These are phyloP conservation scores for Spinus pinus DNA, from an alignment of 2,797 vertebrate species.

Conservation along the genomic window DNA sequence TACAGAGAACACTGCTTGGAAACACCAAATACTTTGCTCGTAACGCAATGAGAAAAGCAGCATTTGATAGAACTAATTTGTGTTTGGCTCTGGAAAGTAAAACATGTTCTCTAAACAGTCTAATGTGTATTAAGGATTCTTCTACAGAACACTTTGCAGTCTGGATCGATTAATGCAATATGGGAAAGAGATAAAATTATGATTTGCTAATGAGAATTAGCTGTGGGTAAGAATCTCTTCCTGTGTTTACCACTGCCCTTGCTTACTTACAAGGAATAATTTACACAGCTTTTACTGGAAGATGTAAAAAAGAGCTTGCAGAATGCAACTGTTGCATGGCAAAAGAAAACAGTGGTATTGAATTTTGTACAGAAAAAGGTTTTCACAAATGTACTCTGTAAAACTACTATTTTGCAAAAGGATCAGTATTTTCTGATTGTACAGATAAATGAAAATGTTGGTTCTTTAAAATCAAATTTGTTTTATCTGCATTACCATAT, in stretches of 20 bases:
- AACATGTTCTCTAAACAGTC: not conserved
- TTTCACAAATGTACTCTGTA: not conserved
- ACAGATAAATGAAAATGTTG: not conserved
- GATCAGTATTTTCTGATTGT: not conserved
- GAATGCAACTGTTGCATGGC: not conserved
- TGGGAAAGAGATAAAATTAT: not conserved
- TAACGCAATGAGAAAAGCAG: fast-evolving
- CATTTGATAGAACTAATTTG: not conserved
- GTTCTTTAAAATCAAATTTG: not conserved
- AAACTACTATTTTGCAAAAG: not conserved
- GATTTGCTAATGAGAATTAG: not conserved
- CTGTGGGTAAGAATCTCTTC: not conserved
- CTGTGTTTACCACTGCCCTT: not conserved
- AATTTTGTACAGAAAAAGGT: not conserved
- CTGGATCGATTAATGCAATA: not conserved
- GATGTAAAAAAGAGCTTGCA: not conserved
- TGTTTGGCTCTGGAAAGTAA: not conserved
- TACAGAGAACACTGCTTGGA: not conserved
- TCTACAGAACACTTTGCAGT: not conserved
- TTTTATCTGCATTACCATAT: not conserved
- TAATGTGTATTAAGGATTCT: not conserved
- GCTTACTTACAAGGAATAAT: not conserved
- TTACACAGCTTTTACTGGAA: not conserved
- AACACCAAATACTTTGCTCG: not conserved
- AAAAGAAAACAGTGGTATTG: not conserved